Base-by-base conservation (phyloP, 2,113 vertebrate species). In the Hippolais icterina region DNA sequence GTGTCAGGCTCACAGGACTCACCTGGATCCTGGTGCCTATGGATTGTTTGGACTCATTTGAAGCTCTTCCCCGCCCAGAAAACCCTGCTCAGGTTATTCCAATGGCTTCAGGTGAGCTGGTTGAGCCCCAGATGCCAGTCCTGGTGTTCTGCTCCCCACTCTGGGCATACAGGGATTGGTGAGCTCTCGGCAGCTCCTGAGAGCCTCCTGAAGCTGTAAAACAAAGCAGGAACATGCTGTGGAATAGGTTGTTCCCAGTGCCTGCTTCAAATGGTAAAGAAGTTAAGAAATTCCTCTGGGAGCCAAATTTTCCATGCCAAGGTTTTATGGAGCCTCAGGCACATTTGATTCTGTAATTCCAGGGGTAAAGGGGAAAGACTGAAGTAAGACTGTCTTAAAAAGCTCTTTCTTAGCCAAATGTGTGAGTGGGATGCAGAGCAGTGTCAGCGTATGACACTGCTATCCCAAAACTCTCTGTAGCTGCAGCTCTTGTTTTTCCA, bases 101-200 rank as follows among this genome's bases (percentile, higher is more conserved):
- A 33, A 2, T 1, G 5, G 28, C 13, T 29, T 8, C 3, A 6
- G 57, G 37, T 17, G 52, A 56, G 44, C 49, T 10, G 5, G 23
- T 11, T 35, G 19, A 49, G 53, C 33, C 18, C 54, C 29, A 16
- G n/a, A 6, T 24, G 3, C 20, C 5, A 2, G 2, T 15, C 22
- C 27, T 0, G 0, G 14, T 10, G 10, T 56, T 41, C 29, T 0
- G 0, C 33, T 63, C 44, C 18, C 27, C 3, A 0, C 31, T 33
- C 47, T 0, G 1, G 15, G 15, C 10, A 2, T 6, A 2, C 18
- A 4, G 49, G 23, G 31, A 3, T 22, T 2, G 0, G 4, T 1
- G 59, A 42, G 39, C 41, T 23, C 76, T 59, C 5, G 1, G 41
- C 33, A 35, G 47, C 41, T 56, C 54, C 60, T 9, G 3, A 44